Percentiles rank a stretch among this genome's conserved stretches.
Conservation (phyloP, 2,888 invertebrate species). For the Caenorhabditis panamensis region DNA sequence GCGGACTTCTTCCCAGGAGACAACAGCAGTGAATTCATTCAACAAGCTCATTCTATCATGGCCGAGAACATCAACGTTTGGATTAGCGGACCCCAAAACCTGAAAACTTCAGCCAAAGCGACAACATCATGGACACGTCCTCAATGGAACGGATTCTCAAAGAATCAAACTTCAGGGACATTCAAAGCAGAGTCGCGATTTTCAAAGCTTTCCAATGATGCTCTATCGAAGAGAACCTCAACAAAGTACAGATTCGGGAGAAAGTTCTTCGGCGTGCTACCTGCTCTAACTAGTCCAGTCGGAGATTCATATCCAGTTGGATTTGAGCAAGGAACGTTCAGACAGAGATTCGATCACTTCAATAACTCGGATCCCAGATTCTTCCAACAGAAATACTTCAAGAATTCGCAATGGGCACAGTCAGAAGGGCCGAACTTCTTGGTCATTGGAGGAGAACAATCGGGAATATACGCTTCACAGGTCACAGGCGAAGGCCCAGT, state of each 20-base stretch:
- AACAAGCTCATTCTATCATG: slow-evolving; percentile 59
- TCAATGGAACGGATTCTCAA: background rate
- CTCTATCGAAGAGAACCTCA: slow-evolving; percentile 44
- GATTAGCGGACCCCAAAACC: slow-evolving; percentile 63
- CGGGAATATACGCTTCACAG: too few species aligned
- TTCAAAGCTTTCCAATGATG: slow-evolving; percentile 34
- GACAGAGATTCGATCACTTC: slow-evolving; percentile 67
- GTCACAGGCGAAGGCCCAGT: slow-evolving; percentile 86
- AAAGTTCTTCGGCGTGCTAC: slow-evolving; percentile 62
- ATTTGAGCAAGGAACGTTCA: slow-evolving; percentile 52
- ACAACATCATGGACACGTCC: slow-evolving; percentile 51
- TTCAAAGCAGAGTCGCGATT: slow-evolving; percentile 12
- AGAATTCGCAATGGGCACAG: slow-evolving; percentile 87
- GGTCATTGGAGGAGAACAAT: slow-evolving; percentile 95
- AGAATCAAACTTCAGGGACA: background rate
- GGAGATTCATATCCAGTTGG: slow-evolving; percentile 20
- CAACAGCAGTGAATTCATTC: slow-evolving; percentile 31
- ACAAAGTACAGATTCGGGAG: slow-evolving; percentile 48
- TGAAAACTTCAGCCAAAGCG: slow-evolving; percentile 41
- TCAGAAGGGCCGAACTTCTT: slow-evolving; percentile 90
- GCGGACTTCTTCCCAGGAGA: slow-evolving; percentile 64
- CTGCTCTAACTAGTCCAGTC: slow-evolving; percentile 47
- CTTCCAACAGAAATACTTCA: slow-evolving; percentile 87
- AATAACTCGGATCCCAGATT: slow-evolving; percentile 57
- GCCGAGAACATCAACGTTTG: slow-evolving; percentile 65